Evolutionary conservation across 2,113 vertebrate genomes (phyloP), one percentile per base, ranked within the genome.

Genomic region (Trichechus manatus): DNA sequence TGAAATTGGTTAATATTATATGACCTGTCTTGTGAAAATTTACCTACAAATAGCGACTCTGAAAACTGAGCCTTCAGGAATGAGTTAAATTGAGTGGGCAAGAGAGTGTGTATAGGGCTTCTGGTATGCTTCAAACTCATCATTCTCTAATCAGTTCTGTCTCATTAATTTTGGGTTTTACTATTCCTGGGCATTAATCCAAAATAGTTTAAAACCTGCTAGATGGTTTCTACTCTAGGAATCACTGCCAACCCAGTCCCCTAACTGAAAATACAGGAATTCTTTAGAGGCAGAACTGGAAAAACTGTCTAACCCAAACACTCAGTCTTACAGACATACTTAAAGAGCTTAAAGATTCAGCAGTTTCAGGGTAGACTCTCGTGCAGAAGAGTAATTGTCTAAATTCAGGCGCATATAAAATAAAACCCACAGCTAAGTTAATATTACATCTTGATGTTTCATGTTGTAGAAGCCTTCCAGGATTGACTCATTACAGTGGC

Each of bases 91-190:
- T 53, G 66, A 92, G 27, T 93, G 83, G 82, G 15, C 42, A 82
- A 39, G 77, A 93, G 22, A 36, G 9, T 80, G 3, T 23, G 59
- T 86, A 17, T 50, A 27, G 25, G 61, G 22, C 53, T 96, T 96
- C 82, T 92, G 79, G 53, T 75, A 19, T 89, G 50, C 80, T 95
- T 86, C 90, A 93, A 90, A 93, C 33, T 78, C 78, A 83, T 95
- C 75, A 66, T 92, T 92, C 80, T 92, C 77, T 77, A 63, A 94
- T 93, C 92, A 81, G 87, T 95, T 96, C 84, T 96, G 50, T 92
- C 66, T 97, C 90, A 96, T 97, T 96, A 96, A 96, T 87, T 97
- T 95, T 47, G 59, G 78, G 42, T 87, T 93, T 96, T 97, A 95
- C 82, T 93, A 77, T 14, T 68, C 84, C 64, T 50, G 90, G 56